Evolutionary conservation across 2,888 invertebrate species (phyloP).

Genomic region (Platycheirus albimanus): DNA sequence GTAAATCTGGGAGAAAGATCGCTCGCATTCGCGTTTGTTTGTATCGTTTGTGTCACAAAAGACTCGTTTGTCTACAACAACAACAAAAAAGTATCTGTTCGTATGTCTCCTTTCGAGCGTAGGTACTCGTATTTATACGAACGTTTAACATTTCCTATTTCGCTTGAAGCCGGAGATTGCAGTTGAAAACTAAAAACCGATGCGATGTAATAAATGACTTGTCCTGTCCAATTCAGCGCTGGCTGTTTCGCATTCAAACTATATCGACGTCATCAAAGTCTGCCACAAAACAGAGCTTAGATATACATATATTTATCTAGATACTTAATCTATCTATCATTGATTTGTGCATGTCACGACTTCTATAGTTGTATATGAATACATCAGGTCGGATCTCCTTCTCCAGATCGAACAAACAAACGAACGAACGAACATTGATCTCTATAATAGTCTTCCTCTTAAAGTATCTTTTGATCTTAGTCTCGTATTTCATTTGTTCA

Average conservation of each 20-base stretch:
- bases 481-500: constrained; percentile 10
- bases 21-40: constrained; percentile 13
- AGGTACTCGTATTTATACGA: constrained; percentile 15
- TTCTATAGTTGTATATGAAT: constrained; percentile 27
- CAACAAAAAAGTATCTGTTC: constrained; percentile 3
- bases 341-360: constrained; percentile 68
- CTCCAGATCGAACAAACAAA: constrained; percentile 50
- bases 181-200: constrained; percentile 36
- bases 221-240: constrained; percentile 9
- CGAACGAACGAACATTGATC: no score
- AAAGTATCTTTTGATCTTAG: not conserved
- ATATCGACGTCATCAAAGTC: constrained; percentile 24
- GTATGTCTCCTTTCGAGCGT: constrained; percentile 20
- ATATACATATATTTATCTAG: constrained; percentile 20
- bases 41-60: constrained; percentile 60
- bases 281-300: not conserved
- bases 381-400: constrained; percentile 26
- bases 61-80: constrained; percentile 50
- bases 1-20: constrained; percentile 27
- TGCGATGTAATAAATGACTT: constrained; percentile 37
- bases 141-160: constrained; percentile 61
- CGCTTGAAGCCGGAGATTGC: constrained; percentile 24
- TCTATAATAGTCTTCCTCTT: constrained; percentile 25
- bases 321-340: constrained; percentile 58
- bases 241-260: not conserved